These are phyloP conservation scores for Dermochelys coriacea DNA, from an alignment of 2,797 vertebrate genomes.

Conservation along the genomic window DNA sequence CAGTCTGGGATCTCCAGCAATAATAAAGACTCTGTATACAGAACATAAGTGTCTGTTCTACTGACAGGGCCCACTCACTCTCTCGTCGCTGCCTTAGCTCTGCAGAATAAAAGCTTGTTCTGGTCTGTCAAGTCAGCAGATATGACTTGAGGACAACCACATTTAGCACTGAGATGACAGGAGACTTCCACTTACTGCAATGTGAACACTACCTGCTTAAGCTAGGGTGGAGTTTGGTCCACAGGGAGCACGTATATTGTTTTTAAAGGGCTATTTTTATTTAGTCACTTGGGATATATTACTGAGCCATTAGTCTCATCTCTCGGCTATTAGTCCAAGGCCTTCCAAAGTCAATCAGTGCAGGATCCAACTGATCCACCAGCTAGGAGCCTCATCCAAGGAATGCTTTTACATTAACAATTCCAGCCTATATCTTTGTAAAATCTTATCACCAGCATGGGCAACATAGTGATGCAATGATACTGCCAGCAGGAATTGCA, in stretches of 20 bases:
- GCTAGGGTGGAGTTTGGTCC: neutral
- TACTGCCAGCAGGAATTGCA: neutral
- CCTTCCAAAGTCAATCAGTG: neutral
- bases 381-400: neutral
- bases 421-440: neutral
- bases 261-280: neutral
- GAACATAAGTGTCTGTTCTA: neutral
- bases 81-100: neutral
- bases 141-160: neutral
- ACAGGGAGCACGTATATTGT: neutral
- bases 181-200: neutral
- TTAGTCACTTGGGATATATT: neutral
- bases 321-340: neutral
- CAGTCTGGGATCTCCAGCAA: neutral
- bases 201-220: neutral
- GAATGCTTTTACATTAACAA: neutral
- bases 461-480: neutral
- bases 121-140: neutral
- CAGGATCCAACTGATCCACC: neutral
- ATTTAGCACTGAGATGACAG: neutral
- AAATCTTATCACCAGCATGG: neutral
- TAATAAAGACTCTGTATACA: neutral
- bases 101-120: neutral
- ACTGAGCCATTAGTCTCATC: neutral
- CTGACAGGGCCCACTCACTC: neutral